Conservation (phyloP, 2,888 invertebrate species). For the Aphodius granarius region DNA sequence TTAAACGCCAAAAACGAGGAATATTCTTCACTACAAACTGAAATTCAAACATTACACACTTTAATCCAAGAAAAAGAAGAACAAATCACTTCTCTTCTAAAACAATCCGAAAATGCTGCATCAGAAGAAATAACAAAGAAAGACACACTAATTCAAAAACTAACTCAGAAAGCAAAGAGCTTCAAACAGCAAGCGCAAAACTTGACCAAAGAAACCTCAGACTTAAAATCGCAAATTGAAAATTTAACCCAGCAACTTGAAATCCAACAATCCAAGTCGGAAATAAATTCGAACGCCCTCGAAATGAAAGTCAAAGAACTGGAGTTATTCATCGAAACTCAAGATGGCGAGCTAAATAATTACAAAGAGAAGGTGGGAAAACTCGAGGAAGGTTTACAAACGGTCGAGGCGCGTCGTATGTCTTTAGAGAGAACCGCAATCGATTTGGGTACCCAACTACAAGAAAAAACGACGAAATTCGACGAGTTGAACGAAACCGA, state of each 20-base stretch:
- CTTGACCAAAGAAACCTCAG: conserved; percentile 50
- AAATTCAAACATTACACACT: neutral
- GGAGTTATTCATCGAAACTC: conserved; percentile 71
- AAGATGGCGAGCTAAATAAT: conserved; percentile 67
- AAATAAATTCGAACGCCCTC: conserved; percentile 52
- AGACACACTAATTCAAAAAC: conserved; percentile 4
- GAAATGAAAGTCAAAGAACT: conserved; percentile 75
- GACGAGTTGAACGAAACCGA: conserved; percentile 64
- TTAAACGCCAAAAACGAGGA: conserved; percentile 30
- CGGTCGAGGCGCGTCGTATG: conserved; percentile 63
- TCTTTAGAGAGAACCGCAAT: conserved; percentile 64
- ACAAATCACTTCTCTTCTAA: conserved; percentile 38
- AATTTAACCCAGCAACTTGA: conserved; percentile 50
- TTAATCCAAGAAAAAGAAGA: conserved; percentile 23
- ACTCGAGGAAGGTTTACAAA: conserved; percentile 67
- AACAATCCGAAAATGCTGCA: conserved; percentile 36
- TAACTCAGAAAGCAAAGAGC: conserved; percentile 3
- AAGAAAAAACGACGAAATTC: conserved; percentile 60
- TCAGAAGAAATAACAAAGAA: neutral
- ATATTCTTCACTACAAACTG: conserved; percentile 23
- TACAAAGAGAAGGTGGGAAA: conserved; percentile 66
- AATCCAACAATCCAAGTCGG: conserved; percentile 49
- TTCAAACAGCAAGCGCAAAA: conserved; percentile 43
- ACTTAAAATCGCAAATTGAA: conserved; percentile 45
- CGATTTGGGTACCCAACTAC: conserved; percentile 63